phyloP scores from a whole-genome alignment of 2,113 vertebrate genomes.

The Pterocles orientalis region DNA sequence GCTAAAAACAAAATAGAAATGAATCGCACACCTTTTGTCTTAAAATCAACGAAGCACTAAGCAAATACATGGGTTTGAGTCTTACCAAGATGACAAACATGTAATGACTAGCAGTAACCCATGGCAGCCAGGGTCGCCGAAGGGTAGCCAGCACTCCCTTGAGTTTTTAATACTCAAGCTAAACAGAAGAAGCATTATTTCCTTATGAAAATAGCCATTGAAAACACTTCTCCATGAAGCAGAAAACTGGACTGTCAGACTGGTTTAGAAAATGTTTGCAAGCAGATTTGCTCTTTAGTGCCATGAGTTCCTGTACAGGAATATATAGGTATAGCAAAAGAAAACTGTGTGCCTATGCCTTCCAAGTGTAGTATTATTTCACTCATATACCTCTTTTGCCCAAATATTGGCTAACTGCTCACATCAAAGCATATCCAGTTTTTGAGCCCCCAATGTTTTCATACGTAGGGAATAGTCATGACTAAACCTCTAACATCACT shows the following conservation, averaged over 20 bases:
- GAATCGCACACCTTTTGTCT: neutral
- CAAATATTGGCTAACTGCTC: neutral
- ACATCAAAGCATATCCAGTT: neutral
- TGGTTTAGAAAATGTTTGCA: neutral
- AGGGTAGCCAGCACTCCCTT: neutral
- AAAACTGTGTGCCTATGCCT: neutral
- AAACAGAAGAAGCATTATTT: neutral
- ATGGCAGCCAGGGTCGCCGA: neutral
- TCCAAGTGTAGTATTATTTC: neutral
- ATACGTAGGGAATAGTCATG: neutral
- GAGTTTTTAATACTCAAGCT: neutral
- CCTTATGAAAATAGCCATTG: neutral
- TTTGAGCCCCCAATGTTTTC: neutral
- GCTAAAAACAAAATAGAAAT: neutral
- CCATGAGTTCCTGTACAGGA: neutral
- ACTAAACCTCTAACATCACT: fast-evolving
- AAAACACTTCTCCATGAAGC: neutral
- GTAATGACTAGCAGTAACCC: neutral
- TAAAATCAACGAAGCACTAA: neutral
- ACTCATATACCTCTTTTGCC: neutral
- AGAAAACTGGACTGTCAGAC: neutral
- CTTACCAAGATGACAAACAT: neutral
- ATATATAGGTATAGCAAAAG: neutral
- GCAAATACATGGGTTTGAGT: neutral
- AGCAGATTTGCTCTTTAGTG: neutral